Percentiles rank a stretch among this genome's conserved stretches.
phyloP scores from a whole-genome alignment of 1,140 invertebrate genomes.

The Lethrus apterus region DNA sequence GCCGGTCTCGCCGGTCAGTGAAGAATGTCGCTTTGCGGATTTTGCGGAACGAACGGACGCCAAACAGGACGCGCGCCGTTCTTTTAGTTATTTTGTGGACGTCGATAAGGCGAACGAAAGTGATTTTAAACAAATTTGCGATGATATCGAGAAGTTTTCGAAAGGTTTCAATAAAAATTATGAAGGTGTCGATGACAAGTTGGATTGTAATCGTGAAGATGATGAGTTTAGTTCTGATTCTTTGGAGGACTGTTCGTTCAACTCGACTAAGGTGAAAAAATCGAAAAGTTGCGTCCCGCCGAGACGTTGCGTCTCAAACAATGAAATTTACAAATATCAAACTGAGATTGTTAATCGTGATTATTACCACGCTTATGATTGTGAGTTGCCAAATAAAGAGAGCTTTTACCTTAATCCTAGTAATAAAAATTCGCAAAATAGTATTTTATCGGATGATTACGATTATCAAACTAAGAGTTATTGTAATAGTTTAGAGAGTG shows the following conservation, averaged over 20 bases:
- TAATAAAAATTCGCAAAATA: constrained; percentile 62
- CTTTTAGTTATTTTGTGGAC: constrained; percentile 50
- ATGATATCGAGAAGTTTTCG: constrained; percentile 41
- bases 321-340: constrained; percentile 58
- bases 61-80: constrained; percentile 36
- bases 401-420: constrained; percentile 58
- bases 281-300: constrained; percentile 46
- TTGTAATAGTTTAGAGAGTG: constrained; percentile 69
- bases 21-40: constrained; percentile 57
- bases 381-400: constrained; percentile 41
- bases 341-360: constrained; percentile 23
- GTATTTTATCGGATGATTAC: constrained; percentile 63
- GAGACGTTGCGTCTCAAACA: constrained; percentile 63
- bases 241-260: constrained; percentile 59
- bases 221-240: constrained; percentile 71
- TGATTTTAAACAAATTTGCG: constrained; percentile 41
- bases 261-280: constrained; percentile 49
- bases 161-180: constrained; percentile 36
- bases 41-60: constrained; percentile 29
- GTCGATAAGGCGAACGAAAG: constrained; percentile 44
- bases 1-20: constrained; percentile 59
- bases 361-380: constrained; percentile 14
- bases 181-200: constrained; percentile 27
- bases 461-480: constrained; percentile 51
- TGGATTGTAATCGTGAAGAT: constrained; percentile 46